Conservation (phyloP, 2,888 invertebrate genomes). For the Drosophila pseudotakahashii region DNA sequence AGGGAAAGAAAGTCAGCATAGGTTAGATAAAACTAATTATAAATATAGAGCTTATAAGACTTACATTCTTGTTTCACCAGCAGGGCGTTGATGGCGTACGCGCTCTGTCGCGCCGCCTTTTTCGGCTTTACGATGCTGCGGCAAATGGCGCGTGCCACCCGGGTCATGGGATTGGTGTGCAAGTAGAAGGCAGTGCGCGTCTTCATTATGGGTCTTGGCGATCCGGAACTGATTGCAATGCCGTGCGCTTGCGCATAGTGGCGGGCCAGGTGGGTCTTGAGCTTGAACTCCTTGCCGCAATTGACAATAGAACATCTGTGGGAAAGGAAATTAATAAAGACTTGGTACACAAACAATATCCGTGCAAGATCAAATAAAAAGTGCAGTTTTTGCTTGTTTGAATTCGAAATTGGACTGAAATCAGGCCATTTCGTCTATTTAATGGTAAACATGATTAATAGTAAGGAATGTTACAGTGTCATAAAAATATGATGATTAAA, state of each 20-base stretch:
- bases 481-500: neutral
- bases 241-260: constrained; percentile 96
- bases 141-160: constrained; percentile 94
- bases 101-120: constrained; percentile 95
- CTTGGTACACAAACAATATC: neutral
- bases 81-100: constrained; percentile 90
- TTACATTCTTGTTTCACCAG: constrained; percentile 95
- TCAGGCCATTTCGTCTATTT: neutral
- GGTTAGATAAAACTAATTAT: neutral
- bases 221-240: constrained; percentile 89
- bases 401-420: neutral
- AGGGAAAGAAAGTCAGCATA: constrained; percentile 13
- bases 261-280: constrained; percentile 96
- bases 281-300: constrained; percentile 97
- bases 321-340: neutral
- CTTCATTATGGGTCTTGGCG: constrained; percentile 97
- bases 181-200: constrained; percentile 98
- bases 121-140: constrained; percentile 92
- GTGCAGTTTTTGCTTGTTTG: neutral
- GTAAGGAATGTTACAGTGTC: neutral
- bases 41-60: constrained; percentile 50
- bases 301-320: constrained; percentile 94
- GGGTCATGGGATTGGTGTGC: constrained; percentile 94
- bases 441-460: neutral
- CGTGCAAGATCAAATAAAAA: neutral